Conservation (phyloP, 2,888 invertebrate genomes). For the Ischnura elegans region DNA sequence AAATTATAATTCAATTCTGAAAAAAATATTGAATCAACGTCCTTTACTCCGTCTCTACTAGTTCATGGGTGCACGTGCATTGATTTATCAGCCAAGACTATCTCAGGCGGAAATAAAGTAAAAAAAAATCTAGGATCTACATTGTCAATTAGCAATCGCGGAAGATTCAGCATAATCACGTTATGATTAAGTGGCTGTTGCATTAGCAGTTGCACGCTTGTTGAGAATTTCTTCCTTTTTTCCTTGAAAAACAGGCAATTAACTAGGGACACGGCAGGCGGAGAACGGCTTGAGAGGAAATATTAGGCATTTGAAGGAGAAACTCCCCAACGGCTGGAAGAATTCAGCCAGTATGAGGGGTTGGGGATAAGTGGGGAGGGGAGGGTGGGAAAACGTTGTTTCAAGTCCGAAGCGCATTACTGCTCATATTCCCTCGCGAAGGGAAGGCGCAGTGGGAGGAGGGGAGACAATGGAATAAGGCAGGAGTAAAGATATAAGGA, state of each 20-base stretch:
- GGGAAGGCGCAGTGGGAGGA: no score
- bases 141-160: neutral
- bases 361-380: no score
- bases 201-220: neutral
- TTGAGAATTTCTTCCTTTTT: no score
- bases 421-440: neutral
- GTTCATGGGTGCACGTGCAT: neutral
- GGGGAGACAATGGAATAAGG: no score
- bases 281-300: neutral
- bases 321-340: constrained; percentile 12
- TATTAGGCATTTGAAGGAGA: constrained; percentile 12
- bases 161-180: neutral
- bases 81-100: neutral
- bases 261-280: neutral
- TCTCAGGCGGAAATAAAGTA: neutral
- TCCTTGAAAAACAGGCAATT: constrained; percentile 7
- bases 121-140: neutral
- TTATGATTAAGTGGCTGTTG: neutral
- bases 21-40: no score
- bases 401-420: constrained; percentile 14
- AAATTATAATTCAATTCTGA: no score
- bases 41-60: neutral
- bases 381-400: neutral
- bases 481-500: no score
- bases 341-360: neutral